These are phyloP conservation scores for Eilema depressum DNA, from an alignment of 2,888 invertebrate species.

Conservation along the genomic window DNA sequence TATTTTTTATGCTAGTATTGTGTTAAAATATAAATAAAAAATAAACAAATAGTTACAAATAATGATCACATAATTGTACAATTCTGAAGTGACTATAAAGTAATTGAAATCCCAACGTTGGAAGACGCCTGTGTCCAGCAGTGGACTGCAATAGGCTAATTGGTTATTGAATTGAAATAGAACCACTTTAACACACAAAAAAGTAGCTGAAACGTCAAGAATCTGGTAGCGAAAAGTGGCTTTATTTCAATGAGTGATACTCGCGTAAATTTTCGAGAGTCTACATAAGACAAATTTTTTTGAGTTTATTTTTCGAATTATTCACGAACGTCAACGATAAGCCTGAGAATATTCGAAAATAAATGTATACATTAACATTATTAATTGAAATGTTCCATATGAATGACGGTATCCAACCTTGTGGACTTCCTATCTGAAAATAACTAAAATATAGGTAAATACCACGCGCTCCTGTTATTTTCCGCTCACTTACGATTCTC, in stretches of 20 bases:
- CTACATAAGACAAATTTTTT: not conserved
- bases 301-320: not conserved
- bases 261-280: too few species aligned
- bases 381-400: not conserved
- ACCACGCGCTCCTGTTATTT: not conserved
- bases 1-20: too few species aligned
- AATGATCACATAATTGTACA: not conserved
- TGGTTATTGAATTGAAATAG: too few species aligned
- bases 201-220: too few species aligned
- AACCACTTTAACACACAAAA: too few species aligned
- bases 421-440: constrained; percentile 1
- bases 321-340: not conserved
- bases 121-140: too few species aligned
- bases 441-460: not conserved
- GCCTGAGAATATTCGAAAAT: not conserved
- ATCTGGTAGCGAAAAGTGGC: too few species aligned
- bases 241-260: too few species aligned
- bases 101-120: too few species aligned
- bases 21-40: too few species aligned
- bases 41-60: not conserved
- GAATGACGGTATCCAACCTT: not conserved
- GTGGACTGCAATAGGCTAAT: too few species aligned
- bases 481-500: not conserved
- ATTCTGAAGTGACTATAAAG: not conserved
- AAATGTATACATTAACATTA: not conserved